phyloP scores from a whole-genome alignment of 2,888 invertebrate genomes.

The Papilio gigon region DNA sequence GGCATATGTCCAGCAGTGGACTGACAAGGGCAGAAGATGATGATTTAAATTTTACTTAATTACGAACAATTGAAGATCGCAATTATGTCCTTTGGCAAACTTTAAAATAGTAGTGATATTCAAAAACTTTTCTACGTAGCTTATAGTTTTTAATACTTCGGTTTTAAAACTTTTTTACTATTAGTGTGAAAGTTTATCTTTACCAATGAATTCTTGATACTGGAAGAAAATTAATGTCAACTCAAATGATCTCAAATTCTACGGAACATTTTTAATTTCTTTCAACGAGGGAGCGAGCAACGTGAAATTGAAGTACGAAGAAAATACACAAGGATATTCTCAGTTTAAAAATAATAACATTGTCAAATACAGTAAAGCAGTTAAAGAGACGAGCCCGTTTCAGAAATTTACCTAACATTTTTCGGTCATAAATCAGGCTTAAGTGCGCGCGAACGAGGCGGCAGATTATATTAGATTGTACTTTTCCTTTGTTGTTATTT shows the following conservation, averaged over 20 bases:
- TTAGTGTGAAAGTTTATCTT: too few species aligned
- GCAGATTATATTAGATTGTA: constrained; percentile 23
- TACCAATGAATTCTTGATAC: too few species aligned
- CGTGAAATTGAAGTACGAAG: not conserved
- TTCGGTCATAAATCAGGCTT: constrained; percentile 31
- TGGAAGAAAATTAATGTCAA: not conserved
- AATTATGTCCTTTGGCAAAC: too few species aligned
- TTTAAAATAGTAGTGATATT: too few species aligned
- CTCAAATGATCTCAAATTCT: not conserved
- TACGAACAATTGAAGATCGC: too few species aligned
- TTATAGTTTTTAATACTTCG: too few species aligned
- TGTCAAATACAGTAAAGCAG: constrained; percentile 28
- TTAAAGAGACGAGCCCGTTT: constrained; percentile 18
- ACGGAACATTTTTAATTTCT: not conserved
- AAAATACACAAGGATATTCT: not conserved
- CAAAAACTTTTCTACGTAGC: too few species aligned
- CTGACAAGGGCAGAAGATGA: too few species aligned
- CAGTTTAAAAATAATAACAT: constrained; percentile 30
- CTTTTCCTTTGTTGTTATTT: constrained; percentile 27
- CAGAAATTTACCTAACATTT: constrained; percentile 30
- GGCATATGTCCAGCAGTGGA: too few species aligned
- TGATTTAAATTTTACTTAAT: too few species aligned
- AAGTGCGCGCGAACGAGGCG: constrained; percentile 21
- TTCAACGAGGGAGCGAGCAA: not conserved
- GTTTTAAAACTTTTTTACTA: too few species aligned